Evolutionary conservation across 2,113 vertebrate genomes (phyloP).

Genomic region (Sprattus sprattus): DNA sequence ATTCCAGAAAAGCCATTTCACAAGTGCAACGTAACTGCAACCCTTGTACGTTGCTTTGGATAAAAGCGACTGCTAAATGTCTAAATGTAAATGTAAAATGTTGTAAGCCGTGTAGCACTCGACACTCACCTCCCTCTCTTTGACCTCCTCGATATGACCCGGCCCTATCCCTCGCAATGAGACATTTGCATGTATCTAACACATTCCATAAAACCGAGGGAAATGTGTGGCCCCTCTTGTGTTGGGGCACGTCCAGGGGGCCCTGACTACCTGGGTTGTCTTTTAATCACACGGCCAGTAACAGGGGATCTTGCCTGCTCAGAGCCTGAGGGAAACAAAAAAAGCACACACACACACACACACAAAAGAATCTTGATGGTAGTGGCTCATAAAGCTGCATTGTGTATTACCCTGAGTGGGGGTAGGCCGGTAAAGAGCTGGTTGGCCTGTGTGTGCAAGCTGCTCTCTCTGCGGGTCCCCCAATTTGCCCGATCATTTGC

Average conservation of each 20-base stretch:
- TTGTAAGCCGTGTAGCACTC: background rate
- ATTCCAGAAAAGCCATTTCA: background rate
- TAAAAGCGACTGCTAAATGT: too few species aligned
- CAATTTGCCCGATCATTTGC: constrained; percentile 42
- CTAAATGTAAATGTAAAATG: too few species aligned
- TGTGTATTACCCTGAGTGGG: background rate
- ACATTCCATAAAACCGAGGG: background rate
- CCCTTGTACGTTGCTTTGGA: too few species aligned
- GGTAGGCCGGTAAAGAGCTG: background rate
- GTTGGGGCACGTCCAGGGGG: background rate
- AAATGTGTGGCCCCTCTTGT: background rate
- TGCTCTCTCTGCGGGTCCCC: constrained; percentile 31
- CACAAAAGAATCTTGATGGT: background rate
- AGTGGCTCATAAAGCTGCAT: background rate
- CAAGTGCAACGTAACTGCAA: background rate
- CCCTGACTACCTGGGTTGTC: background rate
- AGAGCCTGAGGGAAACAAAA: too few species aligned
- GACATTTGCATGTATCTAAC: background rate
- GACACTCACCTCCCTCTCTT: background rate
- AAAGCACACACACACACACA: background rate
- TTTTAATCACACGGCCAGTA: background rate
- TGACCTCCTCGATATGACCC: background rate
- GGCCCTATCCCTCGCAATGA: background rate
- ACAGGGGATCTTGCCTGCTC: background rate
- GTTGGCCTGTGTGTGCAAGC: background rate